These are phyloP conservation scores for Geotrupes spiniger DNA, from an alignment of 2,888 invertebrate species.

Conservation along the genomic window DNA sequence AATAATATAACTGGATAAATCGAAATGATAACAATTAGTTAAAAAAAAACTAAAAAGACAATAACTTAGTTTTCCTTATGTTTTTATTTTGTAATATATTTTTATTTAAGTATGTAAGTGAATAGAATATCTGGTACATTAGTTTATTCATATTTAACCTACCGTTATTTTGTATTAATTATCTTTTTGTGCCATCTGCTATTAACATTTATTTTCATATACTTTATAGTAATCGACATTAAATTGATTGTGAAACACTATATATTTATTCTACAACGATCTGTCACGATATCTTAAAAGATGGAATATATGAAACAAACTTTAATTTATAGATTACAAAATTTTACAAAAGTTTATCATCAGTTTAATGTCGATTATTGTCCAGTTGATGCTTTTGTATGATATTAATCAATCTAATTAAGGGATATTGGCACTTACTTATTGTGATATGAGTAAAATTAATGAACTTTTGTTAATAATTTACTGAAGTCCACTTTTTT, in stretches of 20 bases:
- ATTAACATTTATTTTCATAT: constrained; percentile 22
- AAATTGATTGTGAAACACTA: not conserved
- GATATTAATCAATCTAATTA: constrained; percentile 23
- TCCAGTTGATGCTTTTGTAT: constrained; percentile 23
- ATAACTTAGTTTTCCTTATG: constrained; percentile 15
- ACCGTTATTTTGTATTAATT: constrained; percentile 32
- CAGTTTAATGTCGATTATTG: not conserved
- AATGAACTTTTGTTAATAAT: constrained; percentile 31
- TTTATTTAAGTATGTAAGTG: constrained; percentile 19
- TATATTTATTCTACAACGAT: too few species aligned
- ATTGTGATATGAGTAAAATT: constrained; percentile 45
- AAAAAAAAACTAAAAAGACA: constrained; percentile 22
- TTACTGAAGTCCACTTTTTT: constrained; percentile 38
- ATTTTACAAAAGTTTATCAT: too few species aligned
- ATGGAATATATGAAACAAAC: too few species aligned
- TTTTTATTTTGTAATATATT: constrained; percentile 18
- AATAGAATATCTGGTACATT: constrained; percentile 31
- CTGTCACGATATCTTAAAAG: too few species aligned
- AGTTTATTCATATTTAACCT: constrained; percentile 28
- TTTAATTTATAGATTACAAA: not conserved
- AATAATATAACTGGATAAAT: not conserved
- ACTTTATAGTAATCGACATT: constrained; percentile 15
- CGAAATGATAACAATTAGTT: not conserved
- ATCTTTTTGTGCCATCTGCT: constrained; percentile 40
- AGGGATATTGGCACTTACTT: constrained; percentile 40